These are phyloP conservation scores for Euphydryas editha DNA, from an alignment of 2,888 invertebrate genomes.

Conservation along the genomic window DNA sequence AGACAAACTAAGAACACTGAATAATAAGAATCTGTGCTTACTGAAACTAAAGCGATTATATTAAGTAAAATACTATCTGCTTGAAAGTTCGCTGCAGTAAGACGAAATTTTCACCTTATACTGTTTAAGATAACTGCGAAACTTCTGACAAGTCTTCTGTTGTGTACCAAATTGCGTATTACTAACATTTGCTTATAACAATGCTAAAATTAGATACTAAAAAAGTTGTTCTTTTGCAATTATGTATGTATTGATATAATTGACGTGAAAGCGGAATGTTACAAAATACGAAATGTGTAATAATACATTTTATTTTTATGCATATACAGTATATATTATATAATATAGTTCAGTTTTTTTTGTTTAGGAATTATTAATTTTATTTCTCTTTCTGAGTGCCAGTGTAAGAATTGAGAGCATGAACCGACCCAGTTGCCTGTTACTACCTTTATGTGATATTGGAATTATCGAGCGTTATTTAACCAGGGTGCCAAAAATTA, in stretches of 20 bases:
- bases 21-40: conserved; percentile 64
- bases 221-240: too few relatives aligned
- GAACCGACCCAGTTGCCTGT: conserved; percentile 68
- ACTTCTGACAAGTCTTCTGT: conserved; percentile 30
- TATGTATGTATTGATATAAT: too few relatives aligned
- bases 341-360: too few relatives aligned
- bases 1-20: conserved; percentile 64
- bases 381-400: conserved; percentile 22
- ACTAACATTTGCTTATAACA: too few relatives aligned
- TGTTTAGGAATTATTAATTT: conserved; percentile 32
- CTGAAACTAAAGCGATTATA: conserved; percentile 61
- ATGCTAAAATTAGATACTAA: too few relatives aligned
- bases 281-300: too few relatives aligned
- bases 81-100: conserved; percentile 43
- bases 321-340: too few relatives aligned
- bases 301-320: too few relatives aligned
- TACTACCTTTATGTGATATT: conserved; percentile 62
- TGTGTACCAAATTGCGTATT: not conserved
- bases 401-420: conserved; percentile 66
- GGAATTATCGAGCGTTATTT: conserved; percentile 47
- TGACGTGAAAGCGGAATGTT: too few relatives aligned
- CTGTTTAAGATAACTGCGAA: conserved; percentile 50
- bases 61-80: conserved; percentile 59
- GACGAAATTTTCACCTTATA: conserved; percentile 44
- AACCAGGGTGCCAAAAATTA: conserved; percentile 16